Base-by-base conservation (phyloP, 2,113 vertebrate genomes). In the Baryphthengus martii region DNA sequence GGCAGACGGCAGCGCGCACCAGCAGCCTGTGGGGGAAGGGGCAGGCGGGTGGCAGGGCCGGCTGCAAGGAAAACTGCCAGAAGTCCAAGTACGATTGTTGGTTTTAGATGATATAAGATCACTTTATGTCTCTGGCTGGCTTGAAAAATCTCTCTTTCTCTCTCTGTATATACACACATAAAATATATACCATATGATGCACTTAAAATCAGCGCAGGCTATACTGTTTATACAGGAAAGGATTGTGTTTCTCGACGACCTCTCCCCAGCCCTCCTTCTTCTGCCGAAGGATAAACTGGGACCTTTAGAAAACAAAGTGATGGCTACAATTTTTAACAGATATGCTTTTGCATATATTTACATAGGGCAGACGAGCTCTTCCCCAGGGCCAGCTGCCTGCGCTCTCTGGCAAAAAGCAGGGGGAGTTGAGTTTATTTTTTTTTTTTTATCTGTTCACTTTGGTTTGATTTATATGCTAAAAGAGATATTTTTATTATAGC, bases 51-150 rank as follows among this genome's bases (percentile, higher is more conserved):
- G 70, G 59, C 81, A 84, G 89, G 82, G 92, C 92, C 3, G 10
- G 37, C 65, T 55, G 63, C 33, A 29, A 86, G 95, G 94, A 85
- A 87, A 92, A 74, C 92, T 93, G 96, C 97, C 97, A 97, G 56
- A 47, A 96, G 82, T 93, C 90, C 73, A n/a, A 96, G 90, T 74
- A 50, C 35, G 55, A 67, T 89, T 96, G 97, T 97, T 98, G 95
- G 93, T 90, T 92, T 97, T 96, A 96, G 96, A 97, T 98, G 92
- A 97, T 97, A 97, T 70, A 97, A 88, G 93, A 96, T 95, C 44
- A 13, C 71, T 95, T 95, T 76, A 77, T 96, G 96, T 97, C 96
- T 97, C 94, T 88, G 66, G 61, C 85, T 89, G 87, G 61, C 96
- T 97, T 96, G 86, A 94, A 88, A 96, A 97, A 97, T 93, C 73